Conservation (phyloP, 2,113 vertebrate genomes). For the Alethe castanea region DNA sequence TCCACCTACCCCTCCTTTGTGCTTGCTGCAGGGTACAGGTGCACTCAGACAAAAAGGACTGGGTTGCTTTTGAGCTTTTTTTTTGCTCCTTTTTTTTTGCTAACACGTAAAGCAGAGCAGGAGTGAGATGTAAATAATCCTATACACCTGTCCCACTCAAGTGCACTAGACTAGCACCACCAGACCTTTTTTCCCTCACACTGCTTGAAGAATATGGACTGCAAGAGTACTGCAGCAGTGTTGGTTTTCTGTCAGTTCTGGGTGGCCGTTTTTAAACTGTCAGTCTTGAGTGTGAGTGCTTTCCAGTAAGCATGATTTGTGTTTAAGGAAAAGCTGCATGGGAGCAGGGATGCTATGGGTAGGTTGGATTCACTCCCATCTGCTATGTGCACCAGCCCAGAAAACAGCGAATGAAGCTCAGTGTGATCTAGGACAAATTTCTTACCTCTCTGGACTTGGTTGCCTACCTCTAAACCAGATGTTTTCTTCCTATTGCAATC, state of each 20-base stretch:
- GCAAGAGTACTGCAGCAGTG: background rate
- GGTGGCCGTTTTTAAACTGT: background rate
- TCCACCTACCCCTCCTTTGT: background rate
- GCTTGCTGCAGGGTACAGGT: slow-evolving; percentile 21
- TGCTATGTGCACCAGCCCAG: background rate
- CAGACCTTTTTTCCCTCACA: background rate
- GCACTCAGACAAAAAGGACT: background rate
- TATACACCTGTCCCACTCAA: background rate
- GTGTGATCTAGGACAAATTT: background rate
- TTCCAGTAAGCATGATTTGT: background rate
- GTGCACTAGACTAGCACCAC: background rate
- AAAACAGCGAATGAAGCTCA: background rate
- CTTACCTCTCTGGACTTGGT: background rate
- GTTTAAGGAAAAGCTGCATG: background rate
- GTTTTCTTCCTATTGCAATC: background rate
- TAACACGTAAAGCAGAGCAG: background rate
- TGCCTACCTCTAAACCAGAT: background rate
- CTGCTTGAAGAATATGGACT: background rate
- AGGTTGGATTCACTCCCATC: background rate
- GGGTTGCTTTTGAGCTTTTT: background rate
- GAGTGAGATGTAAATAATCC: background rate
- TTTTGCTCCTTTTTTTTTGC: background rate
- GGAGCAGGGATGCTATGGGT: background rate
- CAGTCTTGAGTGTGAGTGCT: background rate
- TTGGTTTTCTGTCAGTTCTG: background rate